Evolutionary conservation across 2,888 invertebrate genomes (phyloP).

Genomic region (Cremastinae sp.): DNA sequence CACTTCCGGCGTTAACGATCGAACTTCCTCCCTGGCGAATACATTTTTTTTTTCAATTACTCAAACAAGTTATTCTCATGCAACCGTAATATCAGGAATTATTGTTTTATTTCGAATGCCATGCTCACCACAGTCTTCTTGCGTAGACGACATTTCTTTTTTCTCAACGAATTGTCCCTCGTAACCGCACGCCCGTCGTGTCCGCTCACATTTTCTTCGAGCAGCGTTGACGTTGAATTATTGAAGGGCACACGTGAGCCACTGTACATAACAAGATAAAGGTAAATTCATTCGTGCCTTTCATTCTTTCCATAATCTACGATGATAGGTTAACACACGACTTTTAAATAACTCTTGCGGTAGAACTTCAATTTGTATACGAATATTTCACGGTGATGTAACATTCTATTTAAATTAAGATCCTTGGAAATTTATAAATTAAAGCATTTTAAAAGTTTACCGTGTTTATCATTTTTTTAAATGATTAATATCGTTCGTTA

Average conservation of each 20-base stretch:
- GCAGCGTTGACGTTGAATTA: constrained; percentile 82
- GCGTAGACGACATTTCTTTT: constrained; percentile 80
- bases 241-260: constrained; percentile 75
- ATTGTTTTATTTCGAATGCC: not conserved
- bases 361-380: not conserved
- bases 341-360: not conserved
- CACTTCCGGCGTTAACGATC: constrained; percentile 70
- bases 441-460: too few relatives aligned
- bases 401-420: not conserved
- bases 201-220: constrained; percentile 79
- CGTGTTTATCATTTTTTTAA: too few relatives aligned
- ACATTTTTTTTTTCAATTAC: constrained; percentile 7
- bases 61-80: not conserved
- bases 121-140: constrained; percentile 80
- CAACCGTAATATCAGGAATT: too few relatives aligned
- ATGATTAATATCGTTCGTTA: too few relatives aligned
- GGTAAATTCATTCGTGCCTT: constrained; percentile 11
- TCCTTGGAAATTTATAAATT: too few relatives aligned
- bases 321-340: not conserved
- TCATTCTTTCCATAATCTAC: not conserved
- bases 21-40: constrained; percentile 46
- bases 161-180: constrained; percentile 79
- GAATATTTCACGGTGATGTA: not conserved
- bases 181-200: constrained; percentile 76
- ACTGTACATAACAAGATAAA: constrained; percentile 66